Base-by-base conservation (phyloP, 23 tunicate genomes). In the Trididemnum clinides region DNA sequence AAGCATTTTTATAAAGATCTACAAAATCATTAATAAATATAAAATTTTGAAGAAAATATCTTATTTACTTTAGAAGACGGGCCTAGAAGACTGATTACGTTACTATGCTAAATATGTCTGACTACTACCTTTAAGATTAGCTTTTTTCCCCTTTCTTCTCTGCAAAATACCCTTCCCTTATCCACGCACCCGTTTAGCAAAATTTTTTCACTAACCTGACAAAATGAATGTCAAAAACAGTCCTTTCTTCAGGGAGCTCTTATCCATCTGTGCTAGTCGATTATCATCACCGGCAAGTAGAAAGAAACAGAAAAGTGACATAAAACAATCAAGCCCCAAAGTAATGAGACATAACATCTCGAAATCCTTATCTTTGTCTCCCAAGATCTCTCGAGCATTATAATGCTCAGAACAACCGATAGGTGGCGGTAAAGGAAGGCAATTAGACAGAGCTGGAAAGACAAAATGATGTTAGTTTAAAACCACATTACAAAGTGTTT, bases 341-440 rank as follows among this genome's bases (percentile, higher is more conserved):
- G 51, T 74, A 10, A 91, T 22, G 19, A 86, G 50, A 10, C 84
- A 51, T 28, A 91, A 33, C 87, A 88, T 82, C 12, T 81, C 88
- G 44, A 86, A 92, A 50, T 92, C 97, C 2, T 91, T 92, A 30
- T 91, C 96, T 2, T 50, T 37, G 29, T 12, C 77, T 23, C 28
- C 69, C 33, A 87, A 33, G 1, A 92, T 82, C 12, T 87, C 85
- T 18, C 51, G 57, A 3, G 88, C 33, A 27, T 51, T 29, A 26
- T 50, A 27, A 4, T 27, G 34, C n/a, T 87, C 85, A 1, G 84
- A 51, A 63, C 97, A 92, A 28, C 97, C 97, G 27, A 92, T 66
- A 38, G 97, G 97, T 30, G 97, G 97, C 22, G 97, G 97, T 10
- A 92, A 77, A 26, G 97, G 97, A 19, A 92, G 82, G 51, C 97